phyloP scores from a whole-genome alignment of 2,797 vertebrate species.

The Hyperoplus immaculatus region DNA sequence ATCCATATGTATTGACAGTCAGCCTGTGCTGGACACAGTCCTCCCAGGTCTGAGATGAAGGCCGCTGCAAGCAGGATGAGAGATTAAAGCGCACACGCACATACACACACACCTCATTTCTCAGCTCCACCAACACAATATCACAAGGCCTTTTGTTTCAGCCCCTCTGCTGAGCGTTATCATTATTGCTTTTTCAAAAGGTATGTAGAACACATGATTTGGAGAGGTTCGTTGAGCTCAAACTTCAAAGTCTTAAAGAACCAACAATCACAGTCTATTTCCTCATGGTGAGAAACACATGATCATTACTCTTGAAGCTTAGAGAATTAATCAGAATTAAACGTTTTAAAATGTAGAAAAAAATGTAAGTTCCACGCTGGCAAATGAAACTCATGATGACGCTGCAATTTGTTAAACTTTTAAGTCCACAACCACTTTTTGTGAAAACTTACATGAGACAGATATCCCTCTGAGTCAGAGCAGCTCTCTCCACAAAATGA shows the following conservation, averaged over 20 bases:
- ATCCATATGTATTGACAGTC: not conserved
- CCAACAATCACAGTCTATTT: not conserved
- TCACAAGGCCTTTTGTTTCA: conserved; percentile 73
- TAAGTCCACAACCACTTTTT: not conserved
- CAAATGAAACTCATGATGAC: not conserved
- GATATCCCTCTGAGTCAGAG: conserved; percentile 82
- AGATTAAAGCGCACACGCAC: conserved; percentile 22
- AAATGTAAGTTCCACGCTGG: not conserved
- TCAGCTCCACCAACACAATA: conserved; percentile 47
- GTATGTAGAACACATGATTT: conserved; percentile 13
- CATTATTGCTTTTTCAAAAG: conserved; percentile 28
- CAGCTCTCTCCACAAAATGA: conserved; percentile 80
- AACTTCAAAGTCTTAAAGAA: not conserved
- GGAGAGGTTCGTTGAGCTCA: not conserved
- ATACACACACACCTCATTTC: conserved; percentile 16
- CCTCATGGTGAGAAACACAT: not conserved
- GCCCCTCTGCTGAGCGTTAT: conserved; percentile 33
- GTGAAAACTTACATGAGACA: conserved; percentile 83
- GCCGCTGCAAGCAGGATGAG: conserved; percentile 32
- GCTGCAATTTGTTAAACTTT: too few relatives aligned
- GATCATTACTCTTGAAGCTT: not conserved
- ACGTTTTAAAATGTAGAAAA: not conserved
- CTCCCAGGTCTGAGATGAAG: conserved; percentile 27
- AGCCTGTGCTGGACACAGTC: conserved; percentile 13
- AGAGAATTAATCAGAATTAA: too few relatives aligned